Evolutionary conservation across 2,797 vertebrate species (phyloP).

Genomic region (Botia almorhae): DNA sequence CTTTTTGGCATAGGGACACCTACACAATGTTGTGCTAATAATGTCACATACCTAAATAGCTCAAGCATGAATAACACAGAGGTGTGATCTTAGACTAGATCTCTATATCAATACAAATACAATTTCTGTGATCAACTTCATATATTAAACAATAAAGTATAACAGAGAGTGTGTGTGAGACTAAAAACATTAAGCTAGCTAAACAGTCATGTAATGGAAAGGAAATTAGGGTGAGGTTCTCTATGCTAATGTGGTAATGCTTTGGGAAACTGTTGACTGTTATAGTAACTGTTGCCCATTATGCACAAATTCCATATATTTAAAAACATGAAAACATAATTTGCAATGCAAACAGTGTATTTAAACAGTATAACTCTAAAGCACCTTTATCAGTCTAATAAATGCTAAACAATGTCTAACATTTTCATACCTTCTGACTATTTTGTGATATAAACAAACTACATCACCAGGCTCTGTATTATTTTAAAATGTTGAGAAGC

Average conservation of each 20-base stretch:
- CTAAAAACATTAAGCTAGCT: background rate
- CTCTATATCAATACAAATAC: background rate
- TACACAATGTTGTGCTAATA: constrained; percentile 33
- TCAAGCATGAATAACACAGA: constrained; percentile 38
- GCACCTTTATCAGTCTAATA: too few relatives aligned
- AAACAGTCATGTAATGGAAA: background rate
- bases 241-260: background rate
- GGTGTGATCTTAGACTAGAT: constrained; percentile 24
- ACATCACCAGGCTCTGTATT: too few relatives aligned
- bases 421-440: too few relatives aligned
- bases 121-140: background rate
- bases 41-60: constrained; percentile 51
- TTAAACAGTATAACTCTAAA: too few relatives aligned
- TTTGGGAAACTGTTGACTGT: background rate
- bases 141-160: background rate
- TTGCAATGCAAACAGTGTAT: background rate
- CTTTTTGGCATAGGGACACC: constrained; percentile 9
- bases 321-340: background rate
- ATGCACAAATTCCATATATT: too few relatives aligned
- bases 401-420: too few relatives aligned
- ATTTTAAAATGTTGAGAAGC: too few relatives aligned
- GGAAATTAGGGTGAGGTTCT: background rate
- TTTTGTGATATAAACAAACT: too few relatives aligned
- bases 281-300: too few relatives aligned
- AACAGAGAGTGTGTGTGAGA: too few relatives aligned